phyloP scores from a whole-genome alignment of 1,140 invertebrate genomes.

The Heterodera carotae region DNA sequence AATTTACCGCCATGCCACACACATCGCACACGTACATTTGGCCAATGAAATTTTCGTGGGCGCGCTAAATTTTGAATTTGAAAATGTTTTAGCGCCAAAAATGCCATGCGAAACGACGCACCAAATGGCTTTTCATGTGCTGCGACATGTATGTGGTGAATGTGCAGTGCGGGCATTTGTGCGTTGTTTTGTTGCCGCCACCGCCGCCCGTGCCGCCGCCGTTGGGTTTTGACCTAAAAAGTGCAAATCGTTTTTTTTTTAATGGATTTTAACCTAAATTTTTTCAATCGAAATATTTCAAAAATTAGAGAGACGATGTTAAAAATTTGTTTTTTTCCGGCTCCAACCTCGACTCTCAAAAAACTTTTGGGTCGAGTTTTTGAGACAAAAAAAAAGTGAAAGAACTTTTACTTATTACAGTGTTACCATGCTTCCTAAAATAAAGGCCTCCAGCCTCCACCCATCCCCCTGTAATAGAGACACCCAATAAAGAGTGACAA shows the following conservation, averaged over 20 bases:
- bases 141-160: slow-evolving; percentile 65
- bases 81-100: background rate
- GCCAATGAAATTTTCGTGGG: slow-evolving; percentile 74
- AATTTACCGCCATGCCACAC: slow-evolving; percentile 30
- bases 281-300: background rate
- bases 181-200: slow-evolving; percentile 47
- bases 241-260: too few species aligned
- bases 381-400: too few species aligned
- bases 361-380: too few species aligned
- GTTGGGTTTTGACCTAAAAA: slow-evolving; percentile 20
- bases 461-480: too few species aligned
- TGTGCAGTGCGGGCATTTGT: slow-evolving; percentile 63
- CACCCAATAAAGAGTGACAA: too few species aligned
- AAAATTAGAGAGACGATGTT: too few species aligned
- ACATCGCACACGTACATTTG: slow-evolving; percentile 57
- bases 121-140: slow-evolving; percentile 65
- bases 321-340: too few species aligned
- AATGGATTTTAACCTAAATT: too few species aligned
- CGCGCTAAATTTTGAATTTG: slow-evolving; percentile 58
- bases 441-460: too few species aligned
- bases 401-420: too few species aligned
- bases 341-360: too few species aligned
- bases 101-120: slow-evolving; percentile 7
- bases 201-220: background rate
- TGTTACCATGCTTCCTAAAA: too few species aligned